Conservation (phyloP, 2,113 vertebrate species). For the Paracanthobrama guichenoti region DNA sequence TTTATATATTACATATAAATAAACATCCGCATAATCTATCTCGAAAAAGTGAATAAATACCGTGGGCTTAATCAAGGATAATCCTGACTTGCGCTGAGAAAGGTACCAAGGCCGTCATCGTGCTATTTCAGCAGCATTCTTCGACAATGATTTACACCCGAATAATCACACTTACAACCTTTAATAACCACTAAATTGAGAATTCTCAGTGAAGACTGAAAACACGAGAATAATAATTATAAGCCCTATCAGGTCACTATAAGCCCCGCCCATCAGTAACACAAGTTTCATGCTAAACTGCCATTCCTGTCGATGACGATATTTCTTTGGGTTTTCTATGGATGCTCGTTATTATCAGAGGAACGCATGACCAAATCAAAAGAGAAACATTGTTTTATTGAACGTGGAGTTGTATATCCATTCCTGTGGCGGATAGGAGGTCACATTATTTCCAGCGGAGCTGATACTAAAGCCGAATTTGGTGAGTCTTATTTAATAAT, state of each 20-base stretch:
- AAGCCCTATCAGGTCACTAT: neutral
- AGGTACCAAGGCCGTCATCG: neutral
- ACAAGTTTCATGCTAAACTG: neutral
- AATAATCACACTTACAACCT: neutral
- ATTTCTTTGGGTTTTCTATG: neutral
- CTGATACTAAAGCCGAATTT: neutral
- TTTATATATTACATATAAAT: neutral
- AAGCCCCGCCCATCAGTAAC: neutral
- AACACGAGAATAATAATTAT: neutral
- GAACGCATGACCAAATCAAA: slow-evolving; percentile 31
- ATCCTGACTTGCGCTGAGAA: neutral
- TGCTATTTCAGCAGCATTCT: neutral
- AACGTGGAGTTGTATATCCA: neutral
- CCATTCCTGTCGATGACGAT: neutral
- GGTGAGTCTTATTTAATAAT: slow-evolving; percentile 13
- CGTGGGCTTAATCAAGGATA: neutral
- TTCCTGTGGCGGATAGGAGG: neutral
- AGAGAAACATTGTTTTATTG: neutral
- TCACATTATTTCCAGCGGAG: neutral
- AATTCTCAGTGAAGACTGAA: neutral
- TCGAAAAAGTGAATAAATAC: neutral
- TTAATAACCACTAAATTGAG: neutral
- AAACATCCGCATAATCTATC: neutral
- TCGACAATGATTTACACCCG: neutral
- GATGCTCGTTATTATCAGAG: slow-evolving; percentile 20